Conservation (phyloP, 2,797 vertebrate genomes). For the Darevskia mixta region DNA sequence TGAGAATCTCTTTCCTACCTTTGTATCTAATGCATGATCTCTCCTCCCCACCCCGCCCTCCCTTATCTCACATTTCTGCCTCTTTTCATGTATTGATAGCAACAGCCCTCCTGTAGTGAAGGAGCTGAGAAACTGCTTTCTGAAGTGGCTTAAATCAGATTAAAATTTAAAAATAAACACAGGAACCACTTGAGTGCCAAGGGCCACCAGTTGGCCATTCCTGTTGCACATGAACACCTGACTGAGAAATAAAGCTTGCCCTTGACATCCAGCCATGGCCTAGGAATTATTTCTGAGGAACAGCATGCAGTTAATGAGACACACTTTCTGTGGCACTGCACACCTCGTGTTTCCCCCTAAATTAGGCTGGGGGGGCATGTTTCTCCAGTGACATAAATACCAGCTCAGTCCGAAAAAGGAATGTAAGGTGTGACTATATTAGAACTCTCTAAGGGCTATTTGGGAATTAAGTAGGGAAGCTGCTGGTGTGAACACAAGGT, state of each 20-base stretch:
- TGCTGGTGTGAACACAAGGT: background rate
- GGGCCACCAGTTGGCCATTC: background rate
- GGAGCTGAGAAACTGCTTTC: background rate
- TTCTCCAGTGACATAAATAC: background rate
- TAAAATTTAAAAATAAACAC: too few relatives aligned
- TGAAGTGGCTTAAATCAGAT: too few relatives aligned
- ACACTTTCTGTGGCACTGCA: background rate
- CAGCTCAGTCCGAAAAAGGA: rapidly evolving
- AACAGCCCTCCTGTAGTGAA: background rate
- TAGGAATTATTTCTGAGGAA: background rate
- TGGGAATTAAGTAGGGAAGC: background rate
- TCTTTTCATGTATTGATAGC: background rate
- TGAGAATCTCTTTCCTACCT: background rate
- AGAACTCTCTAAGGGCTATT: background rate
- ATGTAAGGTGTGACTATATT: background rate
- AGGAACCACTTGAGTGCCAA: background rate
- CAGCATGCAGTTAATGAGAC: background rate
- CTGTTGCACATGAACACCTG: background rate
- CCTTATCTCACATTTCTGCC: background rate
- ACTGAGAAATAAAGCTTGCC: background rate
- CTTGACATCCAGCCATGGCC: too few relatives aligned
- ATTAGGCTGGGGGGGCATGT: background rate
- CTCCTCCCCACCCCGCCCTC: background rate
- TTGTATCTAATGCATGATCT: background rate
- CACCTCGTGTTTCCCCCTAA: background rate